A percentile compares a stretch with the other conserved stretches of the same genome.
Conservation (phyloP, 1,140 invertebrate genomes). For the Orius laevigatus region DNA sequence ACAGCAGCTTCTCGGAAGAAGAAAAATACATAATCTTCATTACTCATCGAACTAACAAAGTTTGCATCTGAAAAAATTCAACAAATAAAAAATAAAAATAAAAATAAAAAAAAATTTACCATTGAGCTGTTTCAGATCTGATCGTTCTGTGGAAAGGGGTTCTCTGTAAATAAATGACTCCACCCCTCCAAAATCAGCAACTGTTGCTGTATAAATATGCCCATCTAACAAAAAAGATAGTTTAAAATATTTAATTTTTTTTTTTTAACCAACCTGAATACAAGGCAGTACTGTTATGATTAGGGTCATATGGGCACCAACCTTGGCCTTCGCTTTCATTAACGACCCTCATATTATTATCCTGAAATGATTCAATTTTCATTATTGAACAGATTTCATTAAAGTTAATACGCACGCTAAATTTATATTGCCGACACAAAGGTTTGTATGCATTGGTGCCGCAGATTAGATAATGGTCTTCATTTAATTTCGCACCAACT, state of each 20-base stretch:
- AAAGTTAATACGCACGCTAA: constrained; percentile 31
- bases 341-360: constrained; percentile 20
- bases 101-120: constrained; percentile 31
- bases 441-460: constrained; percentile 96
- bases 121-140: constrained; percentile 57
- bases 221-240: constrained; percentile 42
- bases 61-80: constrained; percentile 47
- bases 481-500: constrained; percentile 54
- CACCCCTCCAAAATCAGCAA: constrained; percentile 80
- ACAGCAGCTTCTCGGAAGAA: constrained; percentile 92
- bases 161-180: constrained; percentile 83
- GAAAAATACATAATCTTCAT: constrained; percentile 89
- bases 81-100: neutral
- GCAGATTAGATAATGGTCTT: constrained; percentile 70
- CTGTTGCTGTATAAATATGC: constrained; percentile 85
- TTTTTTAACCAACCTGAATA: constrained; percentile 32
- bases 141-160: constrained; percentile 69
- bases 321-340: constrained; percentile 67
- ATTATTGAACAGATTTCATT: neutral
- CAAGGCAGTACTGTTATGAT: constrained; percentile 82
- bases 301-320: constrained; percentile 79
- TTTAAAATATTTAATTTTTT: neutral
- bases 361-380: constrained; percentile 6
- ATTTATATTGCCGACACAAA: constrained; percentile 61
- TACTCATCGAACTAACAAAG: constrained; percentile 86